These are phyloP conservation scores for Amphibalanus amphitrite DNA, from an alignment of 1,140 invertebrate species.

Conservation along the genomic window DNA sequence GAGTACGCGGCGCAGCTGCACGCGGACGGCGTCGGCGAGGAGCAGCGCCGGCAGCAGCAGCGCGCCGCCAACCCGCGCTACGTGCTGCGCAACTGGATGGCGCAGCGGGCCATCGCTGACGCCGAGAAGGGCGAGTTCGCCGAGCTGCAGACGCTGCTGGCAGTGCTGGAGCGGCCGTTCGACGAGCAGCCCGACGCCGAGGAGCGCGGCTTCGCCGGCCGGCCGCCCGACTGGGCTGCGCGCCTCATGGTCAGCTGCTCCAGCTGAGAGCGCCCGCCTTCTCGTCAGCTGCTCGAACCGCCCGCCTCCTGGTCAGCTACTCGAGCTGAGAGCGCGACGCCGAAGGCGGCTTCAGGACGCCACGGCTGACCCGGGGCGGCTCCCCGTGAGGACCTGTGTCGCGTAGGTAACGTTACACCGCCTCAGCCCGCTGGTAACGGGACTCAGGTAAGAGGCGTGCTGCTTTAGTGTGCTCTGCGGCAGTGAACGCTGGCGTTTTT, in stretches of 20 bases:
- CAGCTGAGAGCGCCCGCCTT: no score
- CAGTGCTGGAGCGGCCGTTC: conserved; percentile 37
- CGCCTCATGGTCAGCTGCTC: conserved; percentile 38
- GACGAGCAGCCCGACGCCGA: conserved; percentile 34
- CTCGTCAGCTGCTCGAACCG: no score
- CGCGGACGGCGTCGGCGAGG: conserved; percentile 25
- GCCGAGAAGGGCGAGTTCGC: conserved; percentile 41
- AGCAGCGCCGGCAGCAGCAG: conserved; percentile 34
- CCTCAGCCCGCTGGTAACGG: no score
- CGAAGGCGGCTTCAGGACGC: no score
- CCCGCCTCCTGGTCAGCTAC: no score
- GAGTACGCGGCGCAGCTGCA: conserved; percentile 12
- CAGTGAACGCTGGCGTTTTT: no score
- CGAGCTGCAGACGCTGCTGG: conserved; percentile 35
- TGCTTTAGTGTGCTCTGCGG: no score
- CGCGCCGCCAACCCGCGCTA: conserved; percentile 38
- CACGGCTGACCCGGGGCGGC: no score
- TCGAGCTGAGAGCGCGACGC: no score
- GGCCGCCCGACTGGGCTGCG: conserved; percentile 35
- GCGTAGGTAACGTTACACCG: no score
- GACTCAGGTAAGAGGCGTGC: no score
- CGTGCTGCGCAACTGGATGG: conserved; percentile 44
- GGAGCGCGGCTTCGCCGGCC: conserved; percentile 29
- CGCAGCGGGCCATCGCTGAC: conserved; percentile 41
- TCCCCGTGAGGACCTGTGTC: no score